A percentile compares a stretch with the other conserved stretches of the same genome.
Conservation (phyloP, 2,113 vertebrate species). For the Ginglymostoma cirratum region DNA sequence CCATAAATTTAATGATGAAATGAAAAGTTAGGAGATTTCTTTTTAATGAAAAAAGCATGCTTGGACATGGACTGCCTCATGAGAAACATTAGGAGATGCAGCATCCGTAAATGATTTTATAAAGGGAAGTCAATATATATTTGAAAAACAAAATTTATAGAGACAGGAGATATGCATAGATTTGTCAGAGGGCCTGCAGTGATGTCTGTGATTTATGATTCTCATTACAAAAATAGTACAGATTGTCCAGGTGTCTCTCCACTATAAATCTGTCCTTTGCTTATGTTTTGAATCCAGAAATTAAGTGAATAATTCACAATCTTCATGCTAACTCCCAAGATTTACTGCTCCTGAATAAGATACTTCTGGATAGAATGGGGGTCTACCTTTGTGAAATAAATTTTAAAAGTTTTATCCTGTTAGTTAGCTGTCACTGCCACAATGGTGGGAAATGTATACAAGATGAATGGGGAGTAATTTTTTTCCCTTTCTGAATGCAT, state of each 20-base stretch:
- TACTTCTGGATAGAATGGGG: background rate
- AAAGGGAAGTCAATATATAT: background rate
- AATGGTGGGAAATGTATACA: background rate
- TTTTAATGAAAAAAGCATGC: background rate
- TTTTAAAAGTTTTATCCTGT: background rate
- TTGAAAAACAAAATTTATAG: background rate
- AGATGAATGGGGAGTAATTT: background rate
- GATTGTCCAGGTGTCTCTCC: background rate
- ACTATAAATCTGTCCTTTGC: background rate
- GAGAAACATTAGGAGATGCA: background rate
- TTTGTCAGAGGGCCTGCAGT: background rate
- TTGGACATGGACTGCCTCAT: background rate
- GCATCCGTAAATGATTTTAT: background rate
- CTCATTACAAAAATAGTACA: background rate
- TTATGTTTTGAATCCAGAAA: background rate
- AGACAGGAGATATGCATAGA: background rate
- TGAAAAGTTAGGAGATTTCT: background rate
- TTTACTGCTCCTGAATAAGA: background rate
- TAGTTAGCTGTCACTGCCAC: background rate
- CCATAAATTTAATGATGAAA: background rate
- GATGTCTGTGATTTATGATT: background rate
- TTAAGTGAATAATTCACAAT: background rate
- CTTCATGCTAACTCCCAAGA: background rate
- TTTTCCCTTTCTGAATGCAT: background rate
- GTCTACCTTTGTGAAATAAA: background rate